phyloP scores from a whole-genome alignment of 2,888 invertebrate genomes.

The Steinernema hermaphroditum region DNA sequence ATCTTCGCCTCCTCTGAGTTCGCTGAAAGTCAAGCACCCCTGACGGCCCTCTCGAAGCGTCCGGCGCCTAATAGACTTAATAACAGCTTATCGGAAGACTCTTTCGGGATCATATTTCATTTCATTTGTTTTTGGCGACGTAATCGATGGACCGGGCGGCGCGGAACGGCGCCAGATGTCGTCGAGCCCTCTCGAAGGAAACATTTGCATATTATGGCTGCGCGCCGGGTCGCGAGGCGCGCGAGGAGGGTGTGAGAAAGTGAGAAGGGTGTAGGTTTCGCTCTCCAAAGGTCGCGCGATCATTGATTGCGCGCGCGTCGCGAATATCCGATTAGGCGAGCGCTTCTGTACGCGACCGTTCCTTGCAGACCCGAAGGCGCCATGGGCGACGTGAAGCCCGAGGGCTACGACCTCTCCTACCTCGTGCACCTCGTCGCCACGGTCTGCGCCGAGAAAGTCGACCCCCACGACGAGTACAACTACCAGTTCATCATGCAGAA shows the following conservation, averaged over 20 bases:
- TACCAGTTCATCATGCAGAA: constrained; percentile 6
- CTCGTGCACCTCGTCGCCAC: background rate
- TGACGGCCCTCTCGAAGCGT: no score
- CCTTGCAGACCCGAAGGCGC: constrained; percentile 6
- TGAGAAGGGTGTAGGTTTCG: background rate
- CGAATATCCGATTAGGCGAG: constrained; percentile 16
- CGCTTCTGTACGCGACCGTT: constrained; percentile 6
- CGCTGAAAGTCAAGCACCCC: no score
- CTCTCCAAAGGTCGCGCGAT: constrained; percentile 13
- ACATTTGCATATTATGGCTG: constrained; percentile 25
- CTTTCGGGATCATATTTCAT: constrained; percentile 22
- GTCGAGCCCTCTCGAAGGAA: constrained; percentile 13
- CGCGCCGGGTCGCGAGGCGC: constrained; percentile 4
- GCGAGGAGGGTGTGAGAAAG: constrained; percentile 27
- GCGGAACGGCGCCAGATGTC: constrained; percentile 11
- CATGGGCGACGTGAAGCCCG: constrained; percentile 3
- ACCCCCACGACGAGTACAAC: constrained; percentile 19
- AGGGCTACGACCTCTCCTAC: background rate
- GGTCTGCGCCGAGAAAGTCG: constrained; percentile 6
- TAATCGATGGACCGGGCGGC: constrained; percentile 25
- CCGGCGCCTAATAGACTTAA: constrained; percentile 11
- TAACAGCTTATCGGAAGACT: constrained; percentile 26
- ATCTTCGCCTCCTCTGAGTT: no score
- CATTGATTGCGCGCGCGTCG: constrained; percentile 19
- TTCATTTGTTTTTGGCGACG: constrained; percentile 30